These are phyloP conservation scores for Lophotis ruficrista DNA, from an alignment of 2,113 vertebrate genomes.

Conservation along the genomic window DNA sequence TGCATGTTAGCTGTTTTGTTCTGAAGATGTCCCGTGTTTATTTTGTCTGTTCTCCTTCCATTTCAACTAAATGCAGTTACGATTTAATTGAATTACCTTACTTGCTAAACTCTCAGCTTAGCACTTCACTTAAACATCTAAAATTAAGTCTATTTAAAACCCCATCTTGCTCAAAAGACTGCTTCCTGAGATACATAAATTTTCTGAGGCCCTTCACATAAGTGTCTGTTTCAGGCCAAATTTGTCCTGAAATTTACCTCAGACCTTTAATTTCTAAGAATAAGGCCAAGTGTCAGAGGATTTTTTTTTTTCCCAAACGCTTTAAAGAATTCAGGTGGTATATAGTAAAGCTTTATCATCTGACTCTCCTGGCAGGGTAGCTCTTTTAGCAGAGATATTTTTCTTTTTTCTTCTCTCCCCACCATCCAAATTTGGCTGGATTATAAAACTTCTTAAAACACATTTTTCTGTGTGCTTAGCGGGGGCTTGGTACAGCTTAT, in stretches of 20 bases:
- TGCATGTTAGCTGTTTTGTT: neutral
- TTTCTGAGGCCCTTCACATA: neutral
- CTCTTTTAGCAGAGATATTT: neutral
- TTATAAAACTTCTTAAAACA: neutral
- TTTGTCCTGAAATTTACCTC: neutral
- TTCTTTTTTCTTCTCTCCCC: too few species aligned
- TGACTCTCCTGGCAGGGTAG: neutral
- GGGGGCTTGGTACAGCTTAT: neutral
- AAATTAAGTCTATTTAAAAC: neutral
- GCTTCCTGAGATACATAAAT: neutral
- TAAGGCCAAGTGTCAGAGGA: neutral
- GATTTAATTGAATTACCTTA: neutral
- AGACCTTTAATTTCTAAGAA: neutral
- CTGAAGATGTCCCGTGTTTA: neutral
- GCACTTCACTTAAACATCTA: neutral
- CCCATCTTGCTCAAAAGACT: neutral
- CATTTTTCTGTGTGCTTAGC: neutral
- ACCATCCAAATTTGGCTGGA: neutral
- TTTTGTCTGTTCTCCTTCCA: neutral
- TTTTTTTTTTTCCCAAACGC: neutral
- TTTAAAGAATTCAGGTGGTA: neutral
- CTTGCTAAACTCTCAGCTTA: neutral
- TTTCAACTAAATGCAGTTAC: neutral
- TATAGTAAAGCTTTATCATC: neutral
- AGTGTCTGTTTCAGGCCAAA: neutral